Percentiles rank a stretch among this genome's conserved stretches.
Conservation (phyloP, 2,797 vertebrate genomes). For the Chloroceryle amazona region DNA sequence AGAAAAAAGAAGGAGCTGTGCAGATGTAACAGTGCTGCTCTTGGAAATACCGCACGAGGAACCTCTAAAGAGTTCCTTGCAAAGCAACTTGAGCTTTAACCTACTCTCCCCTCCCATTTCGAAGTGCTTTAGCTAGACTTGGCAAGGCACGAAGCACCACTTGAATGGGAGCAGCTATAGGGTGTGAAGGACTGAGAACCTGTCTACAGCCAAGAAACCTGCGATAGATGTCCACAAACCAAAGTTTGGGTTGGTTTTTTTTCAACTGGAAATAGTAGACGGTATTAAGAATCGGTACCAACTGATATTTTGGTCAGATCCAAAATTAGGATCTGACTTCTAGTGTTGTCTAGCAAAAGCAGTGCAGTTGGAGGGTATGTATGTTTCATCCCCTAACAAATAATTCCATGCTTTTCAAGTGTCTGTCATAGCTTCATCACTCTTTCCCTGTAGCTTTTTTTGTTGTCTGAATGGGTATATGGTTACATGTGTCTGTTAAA, state of each 20-base stretch:
- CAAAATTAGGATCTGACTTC: conserved; percentile 39
- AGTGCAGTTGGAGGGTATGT: conserved; percentile 62
- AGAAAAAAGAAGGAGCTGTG: background rate
- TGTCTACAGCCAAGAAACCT: conserved; percentile 18
- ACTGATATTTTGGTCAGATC: conserved; percentile 74
- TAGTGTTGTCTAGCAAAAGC: conserved; percentile 41
- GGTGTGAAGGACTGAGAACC: conserved; percentile 15
- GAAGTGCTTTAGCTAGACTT: background rate
- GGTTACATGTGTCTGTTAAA: conserved; percentile 71
- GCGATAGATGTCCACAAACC: background rate
- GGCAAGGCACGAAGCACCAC: conserved; percentile 1
- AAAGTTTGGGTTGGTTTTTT: background rate
- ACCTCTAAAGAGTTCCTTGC: conserved; percentile 9
- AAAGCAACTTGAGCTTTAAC: background rate
- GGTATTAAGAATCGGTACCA: conserved; percentile 36
- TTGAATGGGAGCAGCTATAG: conserved; percentile 20
- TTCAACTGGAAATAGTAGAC: background rate
- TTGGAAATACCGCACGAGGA: rapidly evolving
- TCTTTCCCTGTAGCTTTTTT: conserved; percentile 71
- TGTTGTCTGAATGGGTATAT: conserved; percentile 75
- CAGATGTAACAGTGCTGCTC: background rate
- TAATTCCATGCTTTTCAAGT: conserved; percentile 73
- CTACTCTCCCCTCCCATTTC: background rate
- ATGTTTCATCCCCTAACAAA: conserved; percentile 67
- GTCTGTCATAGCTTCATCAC: conserved; percentile 71